phyloP scores from a whole-genome alignment of 1,140 invertebrate genomes.

The Liolophura sinensis region DNA sequence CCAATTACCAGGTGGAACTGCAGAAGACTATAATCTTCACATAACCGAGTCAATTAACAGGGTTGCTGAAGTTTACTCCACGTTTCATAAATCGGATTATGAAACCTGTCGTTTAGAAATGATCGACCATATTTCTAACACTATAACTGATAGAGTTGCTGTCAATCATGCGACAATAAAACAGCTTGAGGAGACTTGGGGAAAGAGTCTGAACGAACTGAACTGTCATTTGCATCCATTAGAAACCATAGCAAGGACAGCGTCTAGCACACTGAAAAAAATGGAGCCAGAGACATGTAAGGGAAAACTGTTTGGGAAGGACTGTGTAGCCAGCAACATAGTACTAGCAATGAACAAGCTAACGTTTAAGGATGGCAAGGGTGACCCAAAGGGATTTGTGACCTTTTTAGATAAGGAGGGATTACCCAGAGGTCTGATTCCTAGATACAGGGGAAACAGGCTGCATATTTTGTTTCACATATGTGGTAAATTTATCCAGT shows the following conservation, averaged over 20 bases:
- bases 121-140: conserved; percentile 13
- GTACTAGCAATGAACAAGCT: conserved; percentile 16
- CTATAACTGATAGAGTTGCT: conserved; percentile 14
- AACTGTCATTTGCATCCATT: conserved; percentile 18
- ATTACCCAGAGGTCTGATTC: conserved; percentile 9
- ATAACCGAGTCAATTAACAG: conserved; percentile 6
- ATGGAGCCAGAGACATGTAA: not conserved
- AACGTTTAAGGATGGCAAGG: conserved; percentile 18
- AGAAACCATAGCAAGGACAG: conserved; percentile 12
- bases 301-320: conserved; percentile 11
- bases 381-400: conserved; percentile 17
- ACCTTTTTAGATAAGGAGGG: conserved; percentile 10
- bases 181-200: conserved; percentile 1
- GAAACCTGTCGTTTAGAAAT: conserved; percentile 2
- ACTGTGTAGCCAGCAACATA: conserved; percentile 1
- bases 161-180: conserved; percentile 11
- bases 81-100: not conserved
- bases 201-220: conserved; percentile 9
- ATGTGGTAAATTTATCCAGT: conserved; percentile 8
- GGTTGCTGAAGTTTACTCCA: conserved; percentile 8
- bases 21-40: conserved; percentile 16
- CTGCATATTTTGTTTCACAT: conserved; percentile 20
- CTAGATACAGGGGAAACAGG: conserved; percentile 16
- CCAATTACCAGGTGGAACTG: conserved; percentile 15
- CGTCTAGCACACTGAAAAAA: not conserved